Evolutionary conservation across 2,888 invertebrate genomes (phyloP), one percentile per base, ranked within the genome.

Genomic region (Parnassius mnemosyne): DNA sequence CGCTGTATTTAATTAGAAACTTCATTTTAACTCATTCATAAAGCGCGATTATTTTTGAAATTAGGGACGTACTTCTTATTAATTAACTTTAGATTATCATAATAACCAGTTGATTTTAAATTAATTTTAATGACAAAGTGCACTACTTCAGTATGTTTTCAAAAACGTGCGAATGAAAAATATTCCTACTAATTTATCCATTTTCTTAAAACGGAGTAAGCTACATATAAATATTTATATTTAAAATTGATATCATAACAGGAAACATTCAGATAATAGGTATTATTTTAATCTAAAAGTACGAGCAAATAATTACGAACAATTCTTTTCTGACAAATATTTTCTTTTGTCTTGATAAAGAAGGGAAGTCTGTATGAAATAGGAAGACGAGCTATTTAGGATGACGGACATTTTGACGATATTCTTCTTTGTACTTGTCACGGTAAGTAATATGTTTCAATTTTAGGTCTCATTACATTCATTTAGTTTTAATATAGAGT

Each of bases 291-390:
- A 16, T 9, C 16, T 53, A 42, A 53, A 16, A 68, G 7, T 5
- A 7, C 34, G 34, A 68, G 65, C 66, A 73, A 71, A 70, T 69
- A 72, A 70, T 69, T 71, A 68, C 74, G 74, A 80, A 77, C 74
- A 70, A 67, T 78, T 84, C 87, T 87, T 87, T 79, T 66, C 81
- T 78, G 83, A 79, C 83, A 85, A 89, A 80, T 73, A 69, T 52
- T 9, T 1, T 64, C 62, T 65, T 87, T 89, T 85, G 85, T 80
- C 76, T 71, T 71, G 83, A 82, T 65, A 76, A 86, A 84, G 85
- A 83, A 84, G 78, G 79, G 78, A 74, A 70, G 63, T 66, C 63
- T 62, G 65, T 66, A 60, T 70, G 69, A 68, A 65, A 71, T 50
- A 51, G 68, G 66, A 62, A 63, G 65, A 60, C 71, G 69, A 76